Evolutionary conservation across 2,888 invertebrate genomes (phyloP), one percentile per base, ranked within the genome.

Genomic region (Clistopyga incitator): DNA sequence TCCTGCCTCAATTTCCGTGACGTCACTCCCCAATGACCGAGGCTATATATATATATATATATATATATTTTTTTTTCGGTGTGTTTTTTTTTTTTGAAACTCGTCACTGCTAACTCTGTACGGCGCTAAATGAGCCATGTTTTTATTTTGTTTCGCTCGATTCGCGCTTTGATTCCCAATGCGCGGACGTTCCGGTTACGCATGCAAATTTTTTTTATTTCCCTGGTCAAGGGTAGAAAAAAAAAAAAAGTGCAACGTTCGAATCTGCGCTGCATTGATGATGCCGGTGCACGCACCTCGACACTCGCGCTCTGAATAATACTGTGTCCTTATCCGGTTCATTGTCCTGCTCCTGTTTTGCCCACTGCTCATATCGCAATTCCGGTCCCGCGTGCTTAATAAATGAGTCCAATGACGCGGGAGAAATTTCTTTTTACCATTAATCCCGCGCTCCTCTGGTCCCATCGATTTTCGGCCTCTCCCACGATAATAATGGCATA

Each of bases 191-290:
- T 34, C 20, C 45, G 71, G 68, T n/a, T 38, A 47, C 6, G 67
- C 38, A 79, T 79, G 79, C 75, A 71, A 76, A 82, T 64, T 42
- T 64, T 61, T 74, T 79, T 76, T 64, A 50, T 79, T 78, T 78
- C 29, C 82, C 82, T 59, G 20, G 82, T 71, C 79, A 82, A 10
- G 76, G 50, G 38, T 3, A 11, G 13, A 50, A 47, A 4, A 29
- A 38, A 38, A 29, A 13, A 59, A 42, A n/a, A 45, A 42, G 50
- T 34, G 54, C 25, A 13, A 13, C 59, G 38, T 42, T 61, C 23
- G 78, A 67, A 54, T 42, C 47, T 34, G 15, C 45, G 61, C 54
- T 71, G 29, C 45, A 64, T 34, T n/a, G n/a, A n/a, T 29, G 29
- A 11, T 29, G 56, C 20, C 34, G 64, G 6, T 20, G 6, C 20